A percentile compares a stretch with the other conserved stretches of the same genome.
Conservation (phyloP, 2,113 vertebrate genomes). For the Phasianus colchicus region DNA sequence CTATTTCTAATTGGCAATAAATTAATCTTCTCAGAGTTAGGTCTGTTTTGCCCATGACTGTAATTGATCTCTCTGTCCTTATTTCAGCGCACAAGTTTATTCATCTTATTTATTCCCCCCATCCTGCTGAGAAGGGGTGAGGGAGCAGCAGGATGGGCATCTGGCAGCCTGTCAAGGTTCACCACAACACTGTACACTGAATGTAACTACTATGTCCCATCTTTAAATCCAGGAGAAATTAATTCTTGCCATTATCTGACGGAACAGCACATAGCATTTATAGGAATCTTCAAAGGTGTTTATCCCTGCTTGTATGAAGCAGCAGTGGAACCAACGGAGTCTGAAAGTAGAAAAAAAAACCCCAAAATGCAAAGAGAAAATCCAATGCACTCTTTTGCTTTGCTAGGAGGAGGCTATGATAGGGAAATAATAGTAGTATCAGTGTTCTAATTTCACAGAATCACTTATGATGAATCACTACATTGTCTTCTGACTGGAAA, state of each 20-base stretch:
- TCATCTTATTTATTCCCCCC: not conserved
- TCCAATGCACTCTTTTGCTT: not conserved
- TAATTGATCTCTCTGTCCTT: not conserved
- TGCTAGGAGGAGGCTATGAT: not conserved
- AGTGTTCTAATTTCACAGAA: not conserved
- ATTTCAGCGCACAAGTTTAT: not conserved
- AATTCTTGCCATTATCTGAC: not conserved
- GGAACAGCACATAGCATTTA: not conserved
- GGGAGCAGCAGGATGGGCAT: rapidly evolving
- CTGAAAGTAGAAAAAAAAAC: not conserved
- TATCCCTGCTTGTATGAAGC: not conserved
- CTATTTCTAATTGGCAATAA: not conserved
- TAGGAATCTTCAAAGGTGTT: not conserved
- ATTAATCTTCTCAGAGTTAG: not conserved
- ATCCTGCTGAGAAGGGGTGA: not conserved
- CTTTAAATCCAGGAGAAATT: not conserved
- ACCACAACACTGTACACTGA: not conserved
- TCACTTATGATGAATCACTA: not conserved
- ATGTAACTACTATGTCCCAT: not conserved
- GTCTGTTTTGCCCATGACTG: not conserved
- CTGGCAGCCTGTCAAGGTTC: not conserved
- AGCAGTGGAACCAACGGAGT: not conserved
- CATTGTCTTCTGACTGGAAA: not conserved
- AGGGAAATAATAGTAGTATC: not conserved
- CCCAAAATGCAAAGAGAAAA: not conserved